These are phyloP conservation scores for Melipona quadrifasciata DNA, from an alignment of 1,140 invertebrate genomes.

Conservation along the genomic window DNA sequence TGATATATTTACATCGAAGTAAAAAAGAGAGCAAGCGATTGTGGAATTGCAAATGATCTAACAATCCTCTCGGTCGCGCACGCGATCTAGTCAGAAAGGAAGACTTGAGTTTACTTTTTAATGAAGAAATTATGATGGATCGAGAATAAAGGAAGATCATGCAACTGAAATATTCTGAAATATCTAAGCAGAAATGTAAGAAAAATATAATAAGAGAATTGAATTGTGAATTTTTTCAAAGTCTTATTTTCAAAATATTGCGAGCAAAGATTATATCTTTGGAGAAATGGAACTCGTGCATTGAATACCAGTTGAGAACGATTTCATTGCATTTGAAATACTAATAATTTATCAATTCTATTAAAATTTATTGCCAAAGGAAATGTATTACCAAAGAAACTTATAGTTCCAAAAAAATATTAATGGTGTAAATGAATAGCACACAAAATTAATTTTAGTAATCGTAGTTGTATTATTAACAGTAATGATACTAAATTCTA, in stretches of 20 bases:
- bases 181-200: neutral
- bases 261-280: neutral
- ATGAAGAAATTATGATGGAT: constrained; percentile 39
- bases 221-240: neutral
- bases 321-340: neutral
- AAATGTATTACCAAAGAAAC: constrained; percentile 43
- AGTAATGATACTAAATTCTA: neutral
- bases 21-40: neutral
- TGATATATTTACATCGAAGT: neutral
- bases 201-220: constrained; percentile 4
- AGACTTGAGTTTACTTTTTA: constrained; percentile 7
- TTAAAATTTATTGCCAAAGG: constrained; percentile 3
- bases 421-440: too few relatives aligned
- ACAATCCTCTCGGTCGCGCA: neutral
- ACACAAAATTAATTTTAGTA: too few relatives aligned
- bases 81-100: constrained; percentile 48
- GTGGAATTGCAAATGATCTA: constrained; percentile 2
- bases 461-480: neutral
- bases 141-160: constrained; percentile 35
- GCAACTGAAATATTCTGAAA: neutral
- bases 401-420: too few relatives aligned
- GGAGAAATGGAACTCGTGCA: neutral
- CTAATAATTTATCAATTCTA: neutral
- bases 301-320: neutral
- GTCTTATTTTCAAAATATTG: neutral